Base-by-base conservation (phyloP, 2,888 invertebrate genomes). In the Aspidiotus destructor region DNA sequence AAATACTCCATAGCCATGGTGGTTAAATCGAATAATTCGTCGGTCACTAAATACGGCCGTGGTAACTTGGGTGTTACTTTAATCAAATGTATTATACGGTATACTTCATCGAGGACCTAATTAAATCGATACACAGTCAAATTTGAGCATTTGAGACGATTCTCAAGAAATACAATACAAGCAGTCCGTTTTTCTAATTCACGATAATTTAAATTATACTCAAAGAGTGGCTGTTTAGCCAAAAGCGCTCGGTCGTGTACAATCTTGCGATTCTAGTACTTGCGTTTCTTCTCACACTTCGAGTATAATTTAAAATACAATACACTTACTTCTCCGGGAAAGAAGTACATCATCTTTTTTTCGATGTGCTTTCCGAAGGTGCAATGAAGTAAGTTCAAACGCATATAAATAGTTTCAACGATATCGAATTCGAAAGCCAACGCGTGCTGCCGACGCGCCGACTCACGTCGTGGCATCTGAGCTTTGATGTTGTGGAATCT, bases 1-100 rank as follows among this genome's bases (percentile, higher is more conserved):
- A 95, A 95, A 79, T 94, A 94, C 79, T 95, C 95, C 94, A 95
- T 94, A 48, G 95, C 95, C 95, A 95, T 95, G 53, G 93, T 92
- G 53, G 93, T 93, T 72, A 95, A 82, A 80, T 95, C 95, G 79
- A 93, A 92, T 69, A 95, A 81, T 78, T 95, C 94, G 80, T 94
- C 94, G 9, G 93, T 92, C 70, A 95, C 91, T 79, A 92, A 92
- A 78, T 91, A 94, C 60, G 94, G 92, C 75, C 92, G 83, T 72
- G 88, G 88, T 74, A 92, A 79, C 77, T 88, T 89, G 41, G 88
- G 86, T 72, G 89, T 90, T 73, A 84, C 84, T 80, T 88, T 87
- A 73, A 95, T 85, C 77, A 91, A 89, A 73, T 86, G 83, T 74
- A 94, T 80, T 77, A 95, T 90, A 75, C 87, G 86, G 76, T 88